A percentile compares a stretch with the other conserved stretches of the same genome.
phyloP scores from a whole-genome alignment of 2,113 vertebrate genomes.

The Mastomys coucha region DNA sequence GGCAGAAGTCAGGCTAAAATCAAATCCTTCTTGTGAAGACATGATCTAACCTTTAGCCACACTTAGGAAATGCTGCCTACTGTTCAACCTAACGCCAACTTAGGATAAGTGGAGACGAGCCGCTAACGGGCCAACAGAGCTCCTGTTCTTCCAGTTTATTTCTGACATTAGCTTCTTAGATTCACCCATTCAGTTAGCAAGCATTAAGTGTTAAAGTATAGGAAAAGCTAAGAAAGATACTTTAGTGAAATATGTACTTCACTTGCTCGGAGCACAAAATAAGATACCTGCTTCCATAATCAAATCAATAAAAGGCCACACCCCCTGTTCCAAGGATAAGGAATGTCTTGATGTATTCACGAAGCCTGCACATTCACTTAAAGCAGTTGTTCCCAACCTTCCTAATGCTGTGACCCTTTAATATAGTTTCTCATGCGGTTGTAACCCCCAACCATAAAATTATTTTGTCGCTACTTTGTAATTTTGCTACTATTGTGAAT shows the following conservation, averaged over 20 bases:
- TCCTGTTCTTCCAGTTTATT: slow-evolving; percentile 13
- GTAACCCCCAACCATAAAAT: not conserved
- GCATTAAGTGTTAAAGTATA: not conserved
- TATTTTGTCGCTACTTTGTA: not conserved
- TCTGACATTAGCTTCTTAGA: not conserved
- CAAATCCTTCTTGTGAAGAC: slow-evolving; percentile 29
- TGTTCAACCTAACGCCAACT: not conserved
- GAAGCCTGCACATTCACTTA: not conserved
- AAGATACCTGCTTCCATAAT: slow-evolving; percentile 37
- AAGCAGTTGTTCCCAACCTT: not conserved
- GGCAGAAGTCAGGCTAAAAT: slow-evolving; percentile 46
- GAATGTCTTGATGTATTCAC: not conserved
- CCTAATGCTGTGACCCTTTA: not conserved
- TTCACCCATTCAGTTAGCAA: not conserved
- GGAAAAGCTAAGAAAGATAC: not conserved
- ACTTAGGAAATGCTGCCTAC: not conserved
- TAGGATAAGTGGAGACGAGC: not conserved
- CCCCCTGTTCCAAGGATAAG: not conserved
- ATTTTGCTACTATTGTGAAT: not conserved
- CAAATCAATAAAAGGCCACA: slow-evolving; percentile 37
- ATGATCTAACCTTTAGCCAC: not conserved
- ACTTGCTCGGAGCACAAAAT: not conserved
- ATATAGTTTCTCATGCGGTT: not conserved
- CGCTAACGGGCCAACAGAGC: not conserved
- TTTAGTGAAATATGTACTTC: slow-evolving; percentile 37